Conservation (phyloP, 2,888 invertebrate genomes). For the Strigamia crassipes region DNA sequence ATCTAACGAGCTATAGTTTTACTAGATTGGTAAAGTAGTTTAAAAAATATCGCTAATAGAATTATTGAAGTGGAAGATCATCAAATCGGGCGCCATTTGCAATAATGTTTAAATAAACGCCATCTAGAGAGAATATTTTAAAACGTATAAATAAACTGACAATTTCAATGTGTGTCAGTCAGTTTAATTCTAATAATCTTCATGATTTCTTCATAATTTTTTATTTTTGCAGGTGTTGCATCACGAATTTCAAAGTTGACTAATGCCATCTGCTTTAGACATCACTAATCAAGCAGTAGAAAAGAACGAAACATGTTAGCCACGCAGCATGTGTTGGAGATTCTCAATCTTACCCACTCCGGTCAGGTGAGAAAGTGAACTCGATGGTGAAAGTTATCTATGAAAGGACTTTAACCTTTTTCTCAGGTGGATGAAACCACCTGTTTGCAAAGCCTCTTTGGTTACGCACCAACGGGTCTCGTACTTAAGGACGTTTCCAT, state of each 20-base stretch:
- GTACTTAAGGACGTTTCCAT: constrained; percentile 92
- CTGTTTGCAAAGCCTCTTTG: constrained; percentile 74
- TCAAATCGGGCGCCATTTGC: too few species aligned
- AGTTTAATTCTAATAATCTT: too few species aligned
- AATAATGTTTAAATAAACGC: too few species aligned
- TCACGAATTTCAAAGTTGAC: background rate
- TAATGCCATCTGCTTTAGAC: background rate
- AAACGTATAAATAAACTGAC: too few species aligned
- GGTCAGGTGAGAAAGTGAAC: constrained; percentile 70
- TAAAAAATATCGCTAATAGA: too few species aligned
- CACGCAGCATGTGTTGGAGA: constrained; percentile 75
- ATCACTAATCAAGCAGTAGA: background rate
- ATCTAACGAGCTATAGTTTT: too few species aligned
- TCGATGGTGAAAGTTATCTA: constrained; percentile 19
- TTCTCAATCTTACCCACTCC: constrained; percentile 85
- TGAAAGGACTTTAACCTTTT: constrained; percentile 43
- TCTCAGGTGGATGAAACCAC: constrained; percentile 52
- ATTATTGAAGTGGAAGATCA: too few species aligned
- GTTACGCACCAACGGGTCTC: constrained; percentile 78
- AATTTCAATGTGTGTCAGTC: too few species aligned
- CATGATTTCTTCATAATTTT: background rate
- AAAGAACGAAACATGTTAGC: constrained; percentile 23
- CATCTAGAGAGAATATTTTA: too few species aligned
- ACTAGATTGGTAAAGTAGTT: too few species aligned
- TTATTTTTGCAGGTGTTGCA: background rate